Evolutionary conservation across 2,797 vertebrate species (phyloP), one percentile per base, ranked within the genome.

Genomic region (Hirundo rustica): DNA sequence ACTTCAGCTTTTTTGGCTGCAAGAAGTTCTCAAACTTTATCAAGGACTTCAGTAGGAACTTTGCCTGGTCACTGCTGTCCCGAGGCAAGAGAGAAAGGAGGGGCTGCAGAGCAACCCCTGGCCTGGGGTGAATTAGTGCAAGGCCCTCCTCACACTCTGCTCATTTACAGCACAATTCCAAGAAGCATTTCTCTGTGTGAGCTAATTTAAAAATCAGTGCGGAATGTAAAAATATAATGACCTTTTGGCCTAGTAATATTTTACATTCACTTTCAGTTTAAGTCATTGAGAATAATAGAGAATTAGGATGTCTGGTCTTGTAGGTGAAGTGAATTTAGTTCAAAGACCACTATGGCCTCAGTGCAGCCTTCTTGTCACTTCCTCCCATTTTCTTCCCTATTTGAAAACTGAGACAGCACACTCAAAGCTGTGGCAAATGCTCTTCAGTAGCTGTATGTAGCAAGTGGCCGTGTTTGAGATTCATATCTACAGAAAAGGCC

Each of bases 401-500:
- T 82, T 58, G 34, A 68, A 91, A 85, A 77, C n/a, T 21, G 66
- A 93, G 50, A 85, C 36, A 80, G 45, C 20, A 45, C 27, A 62
- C 32, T 68, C 66, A 96, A 93, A 91, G 55, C 74, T 3, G 3
- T 38, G 73, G 61, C 34, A 88, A 89, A 86, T 93, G 66, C 55
- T 53, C 53, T 70, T 86, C 66, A 64, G 84, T 70, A 70, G 54
- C 13, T 60, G 11, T 78, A 11, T 73, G 55, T 29, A 73, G 66
- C 42, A 92, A 91, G 76, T 64, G 60, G 51, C 58, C 60, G 45
- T 64, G 48, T 72, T 90, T 91, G 85, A 95, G 22, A 92, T 92
- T 65, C 74, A 34, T 14, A 57, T 75, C 50, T 66, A 61, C 36
- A 74, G 66, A 79, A 83, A 81, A 70, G 54, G 34, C 51, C 14